Base-by-base conservation (phyloP, 2,888 invertebrate species). In the Pyrgus malvae region DNA sequence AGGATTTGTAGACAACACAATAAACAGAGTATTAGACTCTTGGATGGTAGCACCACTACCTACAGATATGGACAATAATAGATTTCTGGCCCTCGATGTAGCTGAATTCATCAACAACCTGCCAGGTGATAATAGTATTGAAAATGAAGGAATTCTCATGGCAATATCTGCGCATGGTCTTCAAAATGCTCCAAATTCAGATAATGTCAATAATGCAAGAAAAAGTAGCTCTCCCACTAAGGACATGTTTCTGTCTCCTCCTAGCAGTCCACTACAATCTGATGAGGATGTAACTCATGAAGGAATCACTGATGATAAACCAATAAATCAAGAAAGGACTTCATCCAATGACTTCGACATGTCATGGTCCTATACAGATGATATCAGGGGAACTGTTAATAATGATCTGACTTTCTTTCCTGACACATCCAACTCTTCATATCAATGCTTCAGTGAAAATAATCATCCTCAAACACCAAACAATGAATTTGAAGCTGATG, bases 81-180 rank as follows among this genome's bases (percentile, higher is more conserved):
- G 76, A 41, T 72, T 74, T 41, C 50, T 83, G 16, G 81, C 81
- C 4, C 80, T 92, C 37, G 83, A 89, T 64, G 89, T 91, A 25
- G 83, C 88, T 12, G 91, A 92, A 56, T 90, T 91, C 56, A 84
- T 92, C 11, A 92, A 92, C 62, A 89, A 92, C 61, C 74, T 90
- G 29, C 90, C 91, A 6, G 89, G 85, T 37, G 91, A 91, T 59
- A 91, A 92, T 25, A 91, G 91, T 56, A 90, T 94, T 69, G 94
- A 94, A 79, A 93, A 94, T 69, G 93, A 93, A 72, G 94, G 94
- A 1, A 94, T 95, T 51, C 80, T 93, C 23, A 94, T 94, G 94
- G 95, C 95, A 2, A 95, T 95, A 66, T 93, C 93, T 50, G 93
- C 93, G 48, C 93, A 94, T 69, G 94, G 94, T 0, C 77, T 95